These are phyloP conservation scores for Chaetodon trifasciatus DNA, from an alignment of 2,797 vertebrate species.

Conservation along the genomic window DNA sequence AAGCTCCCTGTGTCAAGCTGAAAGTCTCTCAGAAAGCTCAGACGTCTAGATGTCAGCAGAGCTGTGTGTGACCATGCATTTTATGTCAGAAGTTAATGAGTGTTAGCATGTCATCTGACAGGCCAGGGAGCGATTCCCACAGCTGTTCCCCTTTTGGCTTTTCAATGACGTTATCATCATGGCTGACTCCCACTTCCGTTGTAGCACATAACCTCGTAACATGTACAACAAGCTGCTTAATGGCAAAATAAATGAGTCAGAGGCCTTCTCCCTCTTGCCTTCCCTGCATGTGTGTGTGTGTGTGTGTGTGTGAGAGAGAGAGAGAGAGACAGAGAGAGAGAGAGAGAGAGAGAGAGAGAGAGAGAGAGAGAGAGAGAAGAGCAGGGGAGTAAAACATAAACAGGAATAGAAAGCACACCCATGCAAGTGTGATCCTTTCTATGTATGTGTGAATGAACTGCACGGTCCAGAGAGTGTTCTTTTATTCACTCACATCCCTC, in stretches of 20 bases:
- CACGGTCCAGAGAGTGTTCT: constrained; percentile 46
- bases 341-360: neutral
- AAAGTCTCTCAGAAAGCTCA: neutral
- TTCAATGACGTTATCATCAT: constrained; percentile 67
- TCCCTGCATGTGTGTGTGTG: constrained; percentile 11
- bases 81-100: constrained; percentile 43
- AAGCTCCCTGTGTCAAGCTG: neutral
- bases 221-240: constrained; percentile 67
- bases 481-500: constrained; percentile 54
- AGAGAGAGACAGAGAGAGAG: neutral
- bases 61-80: constrained; percentile 37
- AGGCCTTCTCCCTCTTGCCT: constrained; percentile 43
- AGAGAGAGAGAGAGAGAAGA: neutral
- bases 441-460: constrained; percentile 60
- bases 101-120: constrained; percentile 49
- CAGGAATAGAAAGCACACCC: constrained; percentile 38
- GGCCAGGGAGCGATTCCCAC: constrained; percentile 34
- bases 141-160: constrained; percentile 46
- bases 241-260: constrained; percentile 70
- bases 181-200: constrained; percentile 54
- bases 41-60: neutral
- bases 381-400: constrained; percentile 36
- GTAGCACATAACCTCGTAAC: constrained; percentile 59
- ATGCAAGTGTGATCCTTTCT: constrained; percentile 47
- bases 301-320: constrained; percentile 1